Conservation (phyloP, 2,888 invertebrate genomes). For the Drosophila niveifrons region DNA sequence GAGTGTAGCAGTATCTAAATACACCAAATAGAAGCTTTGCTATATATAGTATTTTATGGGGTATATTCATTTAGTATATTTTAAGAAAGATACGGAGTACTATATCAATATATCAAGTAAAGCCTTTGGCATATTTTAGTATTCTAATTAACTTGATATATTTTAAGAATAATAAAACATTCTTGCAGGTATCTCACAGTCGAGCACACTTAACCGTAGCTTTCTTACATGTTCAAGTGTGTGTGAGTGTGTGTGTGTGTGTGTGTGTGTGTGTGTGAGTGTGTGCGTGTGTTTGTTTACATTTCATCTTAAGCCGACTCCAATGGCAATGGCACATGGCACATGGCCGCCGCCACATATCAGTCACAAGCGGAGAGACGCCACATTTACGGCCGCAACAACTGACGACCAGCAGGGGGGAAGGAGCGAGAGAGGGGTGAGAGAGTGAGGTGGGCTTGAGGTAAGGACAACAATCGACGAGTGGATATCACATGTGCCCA, state of each 20-base stretch:
- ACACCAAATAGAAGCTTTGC: too few relatives aligned
- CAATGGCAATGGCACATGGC: background rate
- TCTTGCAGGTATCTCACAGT: too few relatives aligned
- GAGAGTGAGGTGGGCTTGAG: background rate
- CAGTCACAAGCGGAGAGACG: conserved; percentile 73
- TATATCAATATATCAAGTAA: too few relatives aligned
- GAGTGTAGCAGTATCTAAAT: too few relatives aligned
- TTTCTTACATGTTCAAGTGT: background rate
- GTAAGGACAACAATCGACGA: conserved; percentile 63
- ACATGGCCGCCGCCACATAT: conserved; percentile 67
- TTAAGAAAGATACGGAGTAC: too few relatives aligned
- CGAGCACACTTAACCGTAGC: too few relatives aligned
- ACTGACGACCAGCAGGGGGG: conserved; percentile 12
- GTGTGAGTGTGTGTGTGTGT: conserved; percentile 13
- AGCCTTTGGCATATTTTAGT: too few relatives aligned
- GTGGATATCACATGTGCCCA: conserved; percentile 62
- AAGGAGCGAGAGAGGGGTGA: background rate
- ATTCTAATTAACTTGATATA: too few relatives aligned
- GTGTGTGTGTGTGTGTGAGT: conserved; percentile 42
- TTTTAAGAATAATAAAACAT: too few relatives aligned
- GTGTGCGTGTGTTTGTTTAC: conserved; percentile 65
- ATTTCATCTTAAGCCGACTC: conserved; percentile 71
- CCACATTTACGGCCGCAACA: conserved; percentile 56
- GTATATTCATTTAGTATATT: too few relatives aligned
- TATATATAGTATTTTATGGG: too few relatives aligned